Evolutionary conservation across 2,113 vertebrate species (phyloP).

Genomic region (Microtus pennsylvanicus): DNA sequence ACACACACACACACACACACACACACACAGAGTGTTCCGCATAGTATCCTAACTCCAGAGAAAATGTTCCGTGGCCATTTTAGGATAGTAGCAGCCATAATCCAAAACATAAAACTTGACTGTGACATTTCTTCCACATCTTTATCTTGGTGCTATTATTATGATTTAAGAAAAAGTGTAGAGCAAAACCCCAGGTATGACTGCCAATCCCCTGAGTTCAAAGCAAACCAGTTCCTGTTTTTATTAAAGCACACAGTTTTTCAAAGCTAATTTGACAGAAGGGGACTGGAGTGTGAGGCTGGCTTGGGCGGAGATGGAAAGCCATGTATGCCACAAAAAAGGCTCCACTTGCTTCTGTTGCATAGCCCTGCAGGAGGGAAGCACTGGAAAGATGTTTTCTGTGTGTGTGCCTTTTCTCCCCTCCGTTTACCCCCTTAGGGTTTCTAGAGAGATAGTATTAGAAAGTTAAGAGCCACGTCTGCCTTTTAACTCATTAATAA

Average conservation of each 20-base stretch:
- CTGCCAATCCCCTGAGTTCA: background rate
- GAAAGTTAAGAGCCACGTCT: conserved; percentile 45
- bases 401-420: background rate
- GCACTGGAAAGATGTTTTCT: background rate
- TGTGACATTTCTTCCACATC: background rate
- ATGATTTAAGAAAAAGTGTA: background rate
- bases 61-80: background rate
- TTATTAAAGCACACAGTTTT: conserved; percentile 7
- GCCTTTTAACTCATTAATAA: conserved; percentile 73
- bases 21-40: background rate
- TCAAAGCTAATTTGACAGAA: background rate
- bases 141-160: background rate
- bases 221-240: conserved; percentile 11
- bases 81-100: background rate
- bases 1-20: no score
- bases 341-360: background rate
- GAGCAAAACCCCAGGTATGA: background rate
- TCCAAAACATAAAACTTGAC: background rate
- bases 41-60: background rate
- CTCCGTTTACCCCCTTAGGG: conserved; percentile 35
- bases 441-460: conserved; percentile 49
- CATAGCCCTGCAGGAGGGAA: conserved; percentile 12
- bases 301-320: background rate
- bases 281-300: background rate
- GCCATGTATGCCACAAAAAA: background rate